Percentiles rank a stretch among this genome's conserved stretches.
Conservation (phyloP, 2,113 vertebrate species). For the Alectura lathami region DNA sequence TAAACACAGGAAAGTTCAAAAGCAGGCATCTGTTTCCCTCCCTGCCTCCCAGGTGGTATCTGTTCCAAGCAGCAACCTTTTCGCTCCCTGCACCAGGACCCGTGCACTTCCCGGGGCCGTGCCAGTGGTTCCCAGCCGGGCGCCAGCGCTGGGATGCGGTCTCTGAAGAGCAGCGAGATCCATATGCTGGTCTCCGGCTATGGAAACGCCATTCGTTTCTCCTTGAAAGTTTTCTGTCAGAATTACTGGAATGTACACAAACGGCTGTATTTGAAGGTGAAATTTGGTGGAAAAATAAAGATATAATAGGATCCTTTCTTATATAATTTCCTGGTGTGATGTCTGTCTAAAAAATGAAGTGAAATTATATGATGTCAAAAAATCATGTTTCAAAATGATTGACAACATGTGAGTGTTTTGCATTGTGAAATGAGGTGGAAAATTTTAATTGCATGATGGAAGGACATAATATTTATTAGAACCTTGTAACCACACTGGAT, state of each 20-base stretch:
- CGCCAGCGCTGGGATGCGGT: slow-evolving; percentile 20
- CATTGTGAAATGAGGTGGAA: slow-evolving; percentile 85
- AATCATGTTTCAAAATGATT: slow-evolving; percentile 85
- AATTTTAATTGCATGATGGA: slow-evolving; percentile 86
- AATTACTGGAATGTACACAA: slow-evolving; percentile 78
- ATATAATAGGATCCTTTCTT: slow-evolving; percentile 82
- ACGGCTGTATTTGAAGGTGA: slow-evolving; percentile 77
- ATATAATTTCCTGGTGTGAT: slow-evolving; percentile 81
- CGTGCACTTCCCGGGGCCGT: slow-evolving; percentile 75
- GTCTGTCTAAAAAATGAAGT: slow-evolving; percentile 82
- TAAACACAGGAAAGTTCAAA: slow-evolving; percentile 78
- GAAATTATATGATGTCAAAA: slow-evolving; percentile 87
- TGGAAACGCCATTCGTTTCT: slow-evolving; percentile 47
- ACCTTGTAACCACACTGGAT: slow-evolving; percentile 80
- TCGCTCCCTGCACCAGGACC: slow-evolving; percentile 71
- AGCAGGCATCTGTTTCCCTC: slow-evolving; percentile 74
- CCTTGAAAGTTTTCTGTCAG: slow-evolving; percentile 74
- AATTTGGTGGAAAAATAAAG: slow-evolving; percentile 81
- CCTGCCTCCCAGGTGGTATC: slow-evolving; percentile 78
- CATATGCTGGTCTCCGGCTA: slow-evolving; percentile 31
- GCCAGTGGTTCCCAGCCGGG: slow-evolving; percentile 51
- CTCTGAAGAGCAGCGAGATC: slow-evolving; percentile 50
- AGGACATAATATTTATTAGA: slow-evolving; percentile 88
- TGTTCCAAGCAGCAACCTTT: slow-evolving; percentile 78
- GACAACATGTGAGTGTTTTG: slow-evolving; percentile 83